phyloP scores from a whole-genome alignment of 2,113 vertebrate genomes.

The Scortum barcoo region DNA sequence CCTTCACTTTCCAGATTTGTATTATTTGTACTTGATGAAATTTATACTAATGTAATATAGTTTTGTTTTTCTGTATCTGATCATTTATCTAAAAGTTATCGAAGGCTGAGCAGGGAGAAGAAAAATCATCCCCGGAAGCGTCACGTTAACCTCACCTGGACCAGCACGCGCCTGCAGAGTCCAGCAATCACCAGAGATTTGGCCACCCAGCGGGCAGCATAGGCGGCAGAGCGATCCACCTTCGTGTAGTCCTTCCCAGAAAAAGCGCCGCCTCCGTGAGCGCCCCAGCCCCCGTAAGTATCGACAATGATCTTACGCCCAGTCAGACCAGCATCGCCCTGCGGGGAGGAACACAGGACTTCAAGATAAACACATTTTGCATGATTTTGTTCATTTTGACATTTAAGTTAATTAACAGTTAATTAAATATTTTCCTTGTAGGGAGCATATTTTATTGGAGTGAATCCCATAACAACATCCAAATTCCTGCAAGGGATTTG shows the following conservation, averaged over 20 bases:
- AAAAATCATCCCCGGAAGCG: too few relatives aligned
- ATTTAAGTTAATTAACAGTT: background rate
- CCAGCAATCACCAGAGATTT: constrained; percentile 95
- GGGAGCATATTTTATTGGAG: background rate
- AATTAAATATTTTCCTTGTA: background rate
- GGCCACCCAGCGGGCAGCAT: constrained; percentile 96
- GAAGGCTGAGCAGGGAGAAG: too few relatives aligned
- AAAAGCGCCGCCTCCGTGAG: constrained; percentile 95
- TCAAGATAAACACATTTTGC: background rate
- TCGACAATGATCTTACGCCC: constrained; percentile 97
- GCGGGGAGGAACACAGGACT: constrained; percentile 17
- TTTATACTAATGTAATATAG: too few relatives aligned
- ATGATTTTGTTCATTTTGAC: background rate
- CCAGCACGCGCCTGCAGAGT: constrained; percentile 93
- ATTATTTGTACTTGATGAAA: too few relatives aligned
- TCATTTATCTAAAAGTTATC: too few relatives aligned
- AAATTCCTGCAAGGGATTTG: background rate
- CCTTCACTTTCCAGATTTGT: too few relatives aligned
- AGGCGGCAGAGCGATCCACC: constrained; percentile 95
- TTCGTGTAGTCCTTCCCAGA: constrained; percentile 98
- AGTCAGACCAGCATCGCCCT: constrained; percentile 95
- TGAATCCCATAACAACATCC: too few relatives aligned
- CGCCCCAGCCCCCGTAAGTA: constrained; percentile 96
- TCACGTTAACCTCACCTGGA: constrained; percentile 84
- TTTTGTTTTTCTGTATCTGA: too few relatives aligned